Conservation (phyloP, 2,888 invertebrate species). For the Eudasyphora cyanicolor region DNA sequence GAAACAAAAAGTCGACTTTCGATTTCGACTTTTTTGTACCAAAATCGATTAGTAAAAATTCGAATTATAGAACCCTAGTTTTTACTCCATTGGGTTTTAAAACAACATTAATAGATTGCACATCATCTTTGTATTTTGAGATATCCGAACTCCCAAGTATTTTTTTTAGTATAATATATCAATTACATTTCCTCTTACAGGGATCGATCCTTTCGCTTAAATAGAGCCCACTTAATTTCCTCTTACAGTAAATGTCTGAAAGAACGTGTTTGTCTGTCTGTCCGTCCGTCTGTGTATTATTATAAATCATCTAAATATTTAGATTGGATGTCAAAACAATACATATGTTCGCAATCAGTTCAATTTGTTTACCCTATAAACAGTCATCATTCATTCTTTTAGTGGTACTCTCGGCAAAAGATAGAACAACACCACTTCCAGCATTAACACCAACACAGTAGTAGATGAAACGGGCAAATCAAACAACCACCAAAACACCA, state of each 20-base stretch:
- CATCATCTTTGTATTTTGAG: too few relatives aligned
- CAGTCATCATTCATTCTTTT: conserved; percentile 38
- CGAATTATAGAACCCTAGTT: too few relatives aligned
- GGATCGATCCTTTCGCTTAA: not conserved
- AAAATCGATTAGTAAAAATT: too few relatives aligned
- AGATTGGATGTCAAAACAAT: conserved; percentile 62
- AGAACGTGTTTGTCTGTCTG: not conserved
- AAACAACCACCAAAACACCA: conserved; percentile 43
- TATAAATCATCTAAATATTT: conserved; percentile 62
- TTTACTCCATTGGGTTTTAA: too few relatives aligned
- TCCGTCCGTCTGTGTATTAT: not conserved
- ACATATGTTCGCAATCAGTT: conserved; percentile 59
- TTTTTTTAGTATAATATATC: too few relatives aligned
- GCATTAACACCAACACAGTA: conserved; percentile 31
- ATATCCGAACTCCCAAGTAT: too few relatives aligned
- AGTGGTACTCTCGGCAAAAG: too few relatives aligned
- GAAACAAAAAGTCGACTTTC: too few relatives aligned
- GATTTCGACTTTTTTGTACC: too few relatives aligned
- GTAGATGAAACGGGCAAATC: too few relatives aligned
- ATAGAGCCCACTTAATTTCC: conserved; percentile 34
- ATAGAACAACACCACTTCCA: conserved; percentile 26
- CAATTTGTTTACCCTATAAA: conserved; percentile 55
- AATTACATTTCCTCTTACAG: not conserved
- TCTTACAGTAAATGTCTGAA: too few relatives aligned
- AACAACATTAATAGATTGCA: too few relatives aligned